Percentiles rank a stretch among this genome's conserved stretches.
Evolutionary conservation across 2,113 vertebrate genomes (phyloP).

Genomic region (Oreotrochilus melanogaster): DNA sequence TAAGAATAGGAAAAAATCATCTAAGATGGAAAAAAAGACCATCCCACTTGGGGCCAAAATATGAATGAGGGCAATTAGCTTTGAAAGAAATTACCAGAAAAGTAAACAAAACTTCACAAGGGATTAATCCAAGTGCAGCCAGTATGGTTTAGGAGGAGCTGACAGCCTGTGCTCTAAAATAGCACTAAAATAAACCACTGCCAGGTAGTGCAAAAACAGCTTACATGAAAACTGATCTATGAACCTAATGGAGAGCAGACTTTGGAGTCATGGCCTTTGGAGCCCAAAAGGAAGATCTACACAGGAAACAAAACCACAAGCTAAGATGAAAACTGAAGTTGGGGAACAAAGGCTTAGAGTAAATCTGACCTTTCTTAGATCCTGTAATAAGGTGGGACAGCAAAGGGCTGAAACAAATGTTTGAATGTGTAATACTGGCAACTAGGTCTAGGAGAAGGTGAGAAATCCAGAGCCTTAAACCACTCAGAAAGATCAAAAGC

Average conservation of each 20-base stretch:
- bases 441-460: neutral
- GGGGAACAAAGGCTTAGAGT: neutral
- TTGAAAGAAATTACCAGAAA: neutral
- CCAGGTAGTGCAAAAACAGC: neutral
- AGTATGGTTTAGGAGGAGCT: neutral
- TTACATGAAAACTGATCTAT: neutral
- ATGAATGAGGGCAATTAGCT: neutral
- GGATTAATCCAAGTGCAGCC: neutral
- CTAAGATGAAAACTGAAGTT: neutral
- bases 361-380: neutral
- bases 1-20: neutral
- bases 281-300: neutral
- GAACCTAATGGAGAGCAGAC: neutral
- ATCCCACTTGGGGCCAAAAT: neutral
- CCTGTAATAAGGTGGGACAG: neutral
- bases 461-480: neutral
- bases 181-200: neutral
- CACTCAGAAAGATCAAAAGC: neutral
- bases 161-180: neutral
- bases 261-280: neutral
- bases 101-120: neutral
- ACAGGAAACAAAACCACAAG: neutral
- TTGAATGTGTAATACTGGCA: rapidly evolving
- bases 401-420: neutral
- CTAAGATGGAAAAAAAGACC: neutral